Conservation (phyloP, 64 coral and sea anemone species). For the Pocillopora damicornis region DNA sequence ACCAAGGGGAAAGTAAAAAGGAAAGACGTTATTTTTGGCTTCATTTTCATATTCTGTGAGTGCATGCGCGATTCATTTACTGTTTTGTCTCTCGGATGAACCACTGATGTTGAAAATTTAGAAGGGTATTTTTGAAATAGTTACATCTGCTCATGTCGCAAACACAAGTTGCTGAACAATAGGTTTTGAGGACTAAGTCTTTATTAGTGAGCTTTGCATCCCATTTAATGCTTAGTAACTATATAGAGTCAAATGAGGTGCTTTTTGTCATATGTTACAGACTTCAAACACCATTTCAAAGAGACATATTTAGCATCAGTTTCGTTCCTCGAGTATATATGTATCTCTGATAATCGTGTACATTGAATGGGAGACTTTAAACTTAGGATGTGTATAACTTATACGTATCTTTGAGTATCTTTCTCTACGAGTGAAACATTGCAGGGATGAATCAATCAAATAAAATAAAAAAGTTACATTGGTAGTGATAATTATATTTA, state of each 20-base stretch:
- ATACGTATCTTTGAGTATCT: no score
- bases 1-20: background rate
- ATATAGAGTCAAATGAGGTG: no score
- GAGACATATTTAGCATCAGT: background rate
- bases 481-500: no score
- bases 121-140: no score
- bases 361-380: no score
- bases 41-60: background rate
- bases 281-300: background rate
- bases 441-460: no score
- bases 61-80: background rate
- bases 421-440: no score
- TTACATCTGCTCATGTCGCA: no score
- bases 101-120: background rate
- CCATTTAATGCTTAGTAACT: background rate
- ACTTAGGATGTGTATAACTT: no score
- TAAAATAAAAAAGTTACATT: no score
- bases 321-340: background rate
- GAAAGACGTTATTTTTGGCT: background rate
- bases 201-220: background rate
- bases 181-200: background rate
- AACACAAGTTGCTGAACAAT: no score
- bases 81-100: constrained; percentile 2
- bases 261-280: background rate
- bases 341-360: background rate